phyloP scores from a whole-genome alignment of 2,797 vertebrate species.

The Enteromius treurensis region DNA sequence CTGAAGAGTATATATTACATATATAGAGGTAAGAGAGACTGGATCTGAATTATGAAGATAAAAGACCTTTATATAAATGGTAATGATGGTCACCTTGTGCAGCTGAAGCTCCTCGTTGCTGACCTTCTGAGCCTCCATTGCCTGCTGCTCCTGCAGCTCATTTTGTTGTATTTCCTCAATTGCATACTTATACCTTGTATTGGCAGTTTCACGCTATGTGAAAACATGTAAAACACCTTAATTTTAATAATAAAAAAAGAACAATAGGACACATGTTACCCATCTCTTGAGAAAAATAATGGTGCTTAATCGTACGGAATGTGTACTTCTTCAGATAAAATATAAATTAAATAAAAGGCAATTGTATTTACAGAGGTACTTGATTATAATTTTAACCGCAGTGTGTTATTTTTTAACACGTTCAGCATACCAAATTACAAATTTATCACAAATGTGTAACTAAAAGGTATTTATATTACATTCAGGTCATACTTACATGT shows the following conservation, averaged over 20 bases:
- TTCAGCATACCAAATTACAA: not conserved
- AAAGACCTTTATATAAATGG: not conserved
- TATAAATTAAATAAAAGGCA: too few relatives aligned
- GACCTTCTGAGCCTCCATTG: slow-evolving; percentile 63
- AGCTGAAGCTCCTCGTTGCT: slow-evolving; percentile 73
- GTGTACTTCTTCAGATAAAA: not conserved
- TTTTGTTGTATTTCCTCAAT: slow-evolving; percentile 71
- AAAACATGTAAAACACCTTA: not conserved
- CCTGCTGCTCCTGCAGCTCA: slow-evolving; percentile 70
- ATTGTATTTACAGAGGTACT: not conserved
- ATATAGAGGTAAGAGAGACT: not conserved
- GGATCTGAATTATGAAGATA: not conserved
- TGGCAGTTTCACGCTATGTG: slow-evolving; percentile 77
- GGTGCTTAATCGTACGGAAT: not conserved
- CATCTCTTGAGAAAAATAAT: not conserved
- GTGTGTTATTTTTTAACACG: not conserved
- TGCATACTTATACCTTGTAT: slow-evolving; percentile 68
- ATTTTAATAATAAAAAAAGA: not conserved
- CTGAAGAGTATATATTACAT: too few relatives aligned
- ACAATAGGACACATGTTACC: not conserved
- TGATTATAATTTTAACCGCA: not conserved
- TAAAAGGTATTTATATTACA: not conserved
- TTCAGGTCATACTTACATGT: not conserved
- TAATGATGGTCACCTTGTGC: slow-evolving; percentile 75
- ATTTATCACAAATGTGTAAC: not conserved